Evolutionary conservation across 2,113 vertebrate species (phyloP).

Genomic region (Elgaria multicarinata): DNA sequence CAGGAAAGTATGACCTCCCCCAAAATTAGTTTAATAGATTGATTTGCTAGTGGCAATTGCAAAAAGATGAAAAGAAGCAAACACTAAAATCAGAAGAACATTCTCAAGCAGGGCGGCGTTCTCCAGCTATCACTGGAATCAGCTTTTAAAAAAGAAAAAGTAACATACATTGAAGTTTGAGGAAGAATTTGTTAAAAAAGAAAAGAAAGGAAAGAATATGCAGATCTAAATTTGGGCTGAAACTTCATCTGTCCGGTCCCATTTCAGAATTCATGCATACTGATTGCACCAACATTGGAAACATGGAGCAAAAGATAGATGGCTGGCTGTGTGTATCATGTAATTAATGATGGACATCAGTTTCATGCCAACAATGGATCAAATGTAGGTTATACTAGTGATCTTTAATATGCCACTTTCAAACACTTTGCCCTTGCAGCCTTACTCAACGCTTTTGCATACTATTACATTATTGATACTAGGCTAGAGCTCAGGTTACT

Average conservation of each 20-base stretch:
- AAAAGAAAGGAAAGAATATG: slow-evolving; percentile 11
- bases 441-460: background rate
- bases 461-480: background rate
- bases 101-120: background rate
- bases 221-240: background rate
- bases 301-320: background rate
- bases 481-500: background rate
- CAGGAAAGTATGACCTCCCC: background rate
- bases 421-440: slow-evolving; percentile 8
- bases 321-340: background rate
- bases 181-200: background rate
- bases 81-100: slow-evolving; percentile 1
- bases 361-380: slow-evolving; percentile 12
- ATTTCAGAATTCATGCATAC: background rate
- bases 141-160: background rate
- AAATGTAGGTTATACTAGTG: slow-evolving; percentile 6
- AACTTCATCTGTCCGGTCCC: background rate
- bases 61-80: slow-evolving; percentile 8
- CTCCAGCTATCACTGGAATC: background rate
- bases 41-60: slow-evolving; percentile 18
- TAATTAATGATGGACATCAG: background rate
- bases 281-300: slow-evolving; percentile 21
- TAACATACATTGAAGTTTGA: background rate
- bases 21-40: background rate
- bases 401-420: slow-evolving; percentile 4